Evolutionary conservation across 2,797 vertebrate species (phyloP), one percentile per base, ranked within the genome.

Genomic region (Botia almorhae): DNA sequence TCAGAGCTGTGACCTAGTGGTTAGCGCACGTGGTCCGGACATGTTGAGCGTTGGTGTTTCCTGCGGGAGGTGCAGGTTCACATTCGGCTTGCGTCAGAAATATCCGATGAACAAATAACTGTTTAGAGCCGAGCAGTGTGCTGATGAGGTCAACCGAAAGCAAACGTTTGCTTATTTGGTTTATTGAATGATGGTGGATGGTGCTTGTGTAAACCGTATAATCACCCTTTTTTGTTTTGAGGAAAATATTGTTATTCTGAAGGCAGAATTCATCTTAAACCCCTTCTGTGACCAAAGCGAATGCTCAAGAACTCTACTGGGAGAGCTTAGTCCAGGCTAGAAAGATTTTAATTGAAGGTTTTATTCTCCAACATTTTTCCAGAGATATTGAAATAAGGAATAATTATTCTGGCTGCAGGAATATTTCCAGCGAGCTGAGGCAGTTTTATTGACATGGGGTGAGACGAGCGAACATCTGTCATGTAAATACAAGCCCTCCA

Each of bases 271-370:
- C 8, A 51, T 65, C 58, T 19, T 26, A 17, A 14, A 14, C 39
- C 14, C 23, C 46, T 51, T 8, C 26, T 46, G 23, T 69, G 16
- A 51, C 8, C 21, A 1, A 46, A 43, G 39, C 71, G 71, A 67
- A 75, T 21, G 53, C 60, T 64, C 75, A 80, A 73, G 81, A 69
- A 72, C 55, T 65, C 55, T 68, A 58, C 67, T 26, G 29, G 69
- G 50, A 7, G 43, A 63, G 79, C 76, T 69, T 76, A 80, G 53
- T 48, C 75, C 48, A 39, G 74, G 73, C 19, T 58, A 75, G 71
- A 88, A 85, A 87, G 90, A 89, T 87, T 88, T 89, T 89, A 92
- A 92, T 93, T 91, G 93, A 91, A 88, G 91, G 81, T 86, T 84
- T 90, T 90, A 90, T 92, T 91, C 81, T 86, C 82, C 89, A 87